Evolutionary conservation across 2,888 invertebrate species (phyloP).

Genomic region (Agrochola macilenta): DNA sequence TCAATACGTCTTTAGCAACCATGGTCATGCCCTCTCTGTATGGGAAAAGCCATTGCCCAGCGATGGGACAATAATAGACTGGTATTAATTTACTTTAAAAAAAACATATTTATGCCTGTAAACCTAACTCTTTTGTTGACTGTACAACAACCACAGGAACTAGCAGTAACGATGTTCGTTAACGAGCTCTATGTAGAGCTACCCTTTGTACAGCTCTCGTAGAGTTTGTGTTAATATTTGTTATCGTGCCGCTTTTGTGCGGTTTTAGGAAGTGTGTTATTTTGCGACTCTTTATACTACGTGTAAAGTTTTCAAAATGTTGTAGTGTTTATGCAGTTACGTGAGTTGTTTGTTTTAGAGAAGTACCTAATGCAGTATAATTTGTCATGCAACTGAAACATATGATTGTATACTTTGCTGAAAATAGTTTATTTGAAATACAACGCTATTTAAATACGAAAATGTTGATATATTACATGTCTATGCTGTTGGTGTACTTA

Average conservation of each 20-base stretch:
- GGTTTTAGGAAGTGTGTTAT: conserved; percentile 21
- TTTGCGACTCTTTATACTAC: conserved; percentile 1
- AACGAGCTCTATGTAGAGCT: conserved; percentile 33
- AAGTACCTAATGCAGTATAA: neutral
- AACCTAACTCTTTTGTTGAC: conserved; percentile 23
- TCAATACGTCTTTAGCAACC: too few relatives aligned
- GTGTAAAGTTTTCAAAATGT: conserved; percentile 15
- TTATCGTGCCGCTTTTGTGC: conserved; percentile 9
- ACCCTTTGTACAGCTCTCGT: conserved; percentile 16
- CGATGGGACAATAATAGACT: neutral
- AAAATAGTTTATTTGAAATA: neutral
- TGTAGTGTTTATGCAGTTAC: neutral
- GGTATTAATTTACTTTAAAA: too few relatives aligned
- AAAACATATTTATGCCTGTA: neutral
- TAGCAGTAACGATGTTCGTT: conserved; percentile 44
- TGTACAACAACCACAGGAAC: conserved; percentile 30
- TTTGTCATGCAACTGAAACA: neutral
- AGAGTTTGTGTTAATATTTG: conserved; percentile 34
- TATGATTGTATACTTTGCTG: too few relatives aligned
- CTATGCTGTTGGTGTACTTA: too few relatives aligned
- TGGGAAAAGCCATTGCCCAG: too few relatives aligned
- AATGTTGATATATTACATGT: too few relatives aligned
- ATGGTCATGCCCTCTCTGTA: too few relatives aligned
- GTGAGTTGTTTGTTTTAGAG: conserved; percentile 13
- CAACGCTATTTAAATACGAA: neutral